Percentiles rank a stretch among this genome's conserved stretches.
These are phyloP conservation scores for Synergus itoensis DNA, from an alignment of 2,888 invertebrate genomes.

Conservation along the genomic window DNA sequence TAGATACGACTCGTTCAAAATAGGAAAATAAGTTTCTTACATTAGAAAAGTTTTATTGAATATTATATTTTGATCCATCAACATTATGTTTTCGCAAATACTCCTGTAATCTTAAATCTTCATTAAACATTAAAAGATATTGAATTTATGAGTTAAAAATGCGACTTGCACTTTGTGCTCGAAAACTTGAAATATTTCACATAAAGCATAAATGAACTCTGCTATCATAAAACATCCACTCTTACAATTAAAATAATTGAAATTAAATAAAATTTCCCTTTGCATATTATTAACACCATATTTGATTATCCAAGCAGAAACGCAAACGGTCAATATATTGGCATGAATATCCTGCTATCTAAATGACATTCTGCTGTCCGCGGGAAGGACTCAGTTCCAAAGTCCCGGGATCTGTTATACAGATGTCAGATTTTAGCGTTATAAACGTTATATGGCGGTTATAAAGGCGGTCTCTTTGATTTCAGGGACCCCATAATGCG, in stretches of 20 bases:
- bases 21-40: conserved; percentile 3
- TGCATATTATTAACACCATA: not conserved
- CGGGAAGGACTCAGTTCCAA: conserved; percentile 50
- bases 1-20: not conserved
- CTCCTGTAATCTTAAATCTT: not conserved
- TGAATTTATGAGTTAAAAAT: not conserved
- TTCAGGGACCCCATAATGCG: conserved; percentile 50
- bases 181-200: not conserved
- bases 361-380: conserved; percentile 38
- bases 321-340: conserved; percentile 32
- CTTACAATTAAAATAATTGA: not conserved
- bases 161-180: not conserved
- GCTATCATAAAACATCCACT: not conserved
- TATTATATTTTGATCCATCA: too few relatives aligned
- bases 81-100: too few relatives aligned
- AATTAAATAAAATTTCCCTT: not conserved
- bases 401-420: conserved; percentile 65
- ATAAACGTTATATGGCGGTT: conserved; percentile 72
- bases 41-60: too few relatives aligned
- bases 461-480: conserved; percentile 73
- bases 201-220: conserved; percentile 4
- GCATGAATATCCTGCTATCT: conserved; percentile 26
- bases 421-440: conserved; percentile 74
- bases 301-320: not conserved
- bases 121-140: too few relatives aligned